phyloP scores from a whole-genome alignment of 37 sponge, comb jelly and placozoan genomes.

The Diacarnus erythraeanus region DNA sequence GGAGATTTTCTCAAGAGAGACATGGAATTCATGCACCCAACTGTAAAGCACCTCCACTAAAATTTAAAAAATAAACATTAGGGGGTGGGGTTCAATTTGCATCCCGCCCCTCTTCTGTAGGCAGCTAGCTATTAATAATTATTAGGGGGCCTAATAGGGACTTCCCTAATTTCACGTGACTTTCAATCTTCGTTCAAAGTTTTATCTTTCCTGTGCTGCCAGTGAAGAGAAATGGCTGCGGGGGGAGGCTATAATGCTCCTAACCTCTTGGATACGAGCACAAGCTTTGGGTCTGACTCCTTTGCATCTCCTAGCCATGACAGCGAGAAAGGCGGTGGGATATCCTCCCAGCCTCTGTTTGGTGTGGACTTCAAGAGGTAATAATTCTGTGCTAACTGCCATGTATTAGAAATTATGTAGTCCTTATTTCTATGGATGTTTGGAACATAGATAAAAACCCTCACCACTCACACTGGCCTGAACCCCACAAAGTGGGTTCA shows the following conservation, averaged over 20 bases:
- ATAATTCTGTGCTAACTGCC: not conserved
- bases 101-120: too few species aligned
- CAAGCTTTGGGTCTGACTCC: conserved; percentile 61
- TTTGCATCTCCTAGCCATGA: conserved; percentile 7
- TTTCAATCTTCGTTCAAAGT: too few species aligned
- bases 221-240: conserved; percentile 37
- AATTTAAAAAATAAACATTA: not conserved
- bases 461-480: too few species aligned
- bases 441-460: too few species aligned
- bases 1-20: conserved; percentile 70
- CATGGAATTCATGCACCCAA: conserved; percentile 52
- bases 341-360: conserved; percentile 49
- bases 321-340: not conserved
- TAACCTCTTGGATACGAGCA: conserved; percentile 14
- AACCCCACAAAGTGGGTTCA: too few species aligned
- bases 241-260: conserved; percentile 80
- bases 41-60: conserved; percentile 66
- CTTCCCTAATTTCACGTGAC: conserved; percentile 21
- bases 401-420: not conserved
- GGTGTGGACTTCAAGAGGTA: conserved; percentile 75
- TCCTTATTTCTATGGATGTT: too few species aligned
- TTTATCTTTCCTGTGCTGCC: too few species aligned
- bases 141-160: not conserved
- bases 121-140: too few species aligned
- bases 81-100: not conserved